phyloP scores from a whole-genome alignment of 2,888 invertebrate genomes.

The Pteria penguin region DNA sequence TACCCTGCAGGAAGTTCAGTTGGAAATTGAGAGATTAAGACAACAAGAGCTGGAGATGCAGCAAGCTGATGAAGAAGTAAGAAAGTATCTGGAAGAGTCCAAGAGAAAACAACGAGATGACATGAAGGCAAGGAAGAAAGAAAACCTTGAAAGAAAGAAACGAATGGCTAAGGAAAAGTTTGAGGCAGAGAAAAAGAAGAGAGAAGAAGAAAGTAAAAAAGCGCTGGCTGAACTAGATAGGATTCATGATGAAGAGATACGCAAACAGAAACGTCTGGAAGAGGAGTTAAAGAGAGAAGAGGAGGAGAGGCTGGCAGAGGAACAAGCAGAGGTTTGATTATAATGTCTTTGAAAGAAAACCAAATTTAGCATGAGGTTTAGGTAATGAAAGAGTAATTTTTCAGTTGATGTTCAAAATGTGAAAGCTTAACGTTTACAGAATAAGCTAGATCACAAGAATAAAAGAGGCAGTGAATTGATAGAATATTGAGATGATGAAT shows the following conservation, averaged over 20 bases:
- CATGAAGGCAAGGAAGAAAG: constrained; percentile 66
- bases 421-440: too few species aligned
- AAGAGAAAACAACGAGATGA: constrained; percentile 67
- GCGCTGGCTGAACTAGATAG: constrained; percentile 71
- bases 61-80: constrained; percentile 70
- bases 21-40: constrained; percentile 64
- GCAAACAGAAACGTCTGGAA: constrained; percentile 62
- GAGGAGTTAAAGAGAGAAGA: constrained; percentile 60
- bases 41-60: constrained; percentile 68
- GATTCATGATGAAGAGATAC: constrained; percentile 71
- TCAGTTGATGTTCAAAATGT: too few species aligned
- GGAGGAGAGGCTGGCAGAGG: constrained; percentile 65
- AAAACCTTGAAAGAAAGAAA: constrained; percentile 68
- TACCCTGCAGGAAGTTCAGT: constrained; percentile 59
- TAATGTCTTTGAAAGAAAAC: too few species aligned
- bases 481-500: too few species aligned
- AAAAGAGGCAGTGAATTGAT: too few species aligned
- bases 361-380: too few species aligned
- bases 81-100: constrained; percentile 61
- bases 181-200: constrained; percentile 65
- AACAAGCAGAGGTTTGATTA: constrained; percentile 39
- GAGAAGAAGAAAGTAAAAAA: constrained; percentile 65
- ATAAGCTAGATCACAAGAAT: too few species aligned
- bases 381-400: too few species aligned
- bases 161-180: constrained; percentile 61